Percentiles rank a stretch among this genome's conserved stretches.
These are phyloP conservation scores for Hydroisotoma schaefferi DNA, from an alignment of 2,888 invertebrate species.

Conservation along the genomic window DNA sequence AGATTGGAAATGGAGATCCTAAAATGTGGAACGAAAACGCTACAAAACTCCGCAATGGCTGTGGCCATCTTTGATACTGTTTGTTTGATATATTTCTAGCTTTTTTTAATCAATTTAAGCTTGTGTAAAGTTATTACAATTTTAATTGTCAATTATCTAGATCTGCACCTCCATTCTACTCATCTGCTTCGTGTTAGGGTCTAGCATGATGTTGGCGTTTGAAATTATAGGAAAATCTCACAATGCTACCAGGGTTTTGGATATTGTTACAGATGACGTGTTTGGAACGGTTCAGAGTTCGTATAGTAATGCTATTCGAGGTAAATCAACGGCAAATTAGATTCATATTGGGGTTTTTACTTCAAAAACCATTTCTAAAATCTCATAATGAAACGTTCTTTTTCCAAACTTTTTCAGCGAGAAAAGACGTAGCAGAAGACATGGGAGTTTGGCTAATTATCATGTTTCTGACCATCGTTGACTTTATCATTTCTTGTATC, in stretches of 20 bases:
- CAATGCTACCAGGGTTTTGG: conserved; percentile 30
- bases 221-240: conserved; percentile 24
- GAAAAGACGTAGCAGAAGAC: conserved; percentile 33
- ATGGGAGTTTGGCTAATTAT: conserved; percentile 38
- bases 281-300: conserved; percentile 20
- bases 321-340: too few species aligned
- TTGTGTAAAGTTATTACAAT: conserved; percentile 4
- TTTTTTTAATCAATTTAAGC: neutral
- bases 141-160: conserved; percentile 12
- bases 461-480: conserved; percentile 31
- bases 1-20: too few species aligned
- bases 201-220: conserved; percentile 33
- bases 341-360: neutral
- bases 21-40: conserved; percentile 24
- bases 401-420: too few species aligned
- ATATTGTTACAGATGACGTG: conserved; percentile 32
- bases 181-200: conserved; percentile 33
- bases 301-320: conserved; percentile 14
- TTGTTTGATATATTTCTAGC: neutral
- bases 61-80: conserved; percentile 29
- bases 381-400: neutral
- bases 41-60: conserved; percentile 22
- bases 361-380: neutral
- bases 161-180: conserved; percentile 25
- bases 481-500: conserved; percentile 36